Evolutionary conservation across 2,888 invertebrate genomes (phyloP).

Genomic region (Amblyteles armatorius): DNA sequence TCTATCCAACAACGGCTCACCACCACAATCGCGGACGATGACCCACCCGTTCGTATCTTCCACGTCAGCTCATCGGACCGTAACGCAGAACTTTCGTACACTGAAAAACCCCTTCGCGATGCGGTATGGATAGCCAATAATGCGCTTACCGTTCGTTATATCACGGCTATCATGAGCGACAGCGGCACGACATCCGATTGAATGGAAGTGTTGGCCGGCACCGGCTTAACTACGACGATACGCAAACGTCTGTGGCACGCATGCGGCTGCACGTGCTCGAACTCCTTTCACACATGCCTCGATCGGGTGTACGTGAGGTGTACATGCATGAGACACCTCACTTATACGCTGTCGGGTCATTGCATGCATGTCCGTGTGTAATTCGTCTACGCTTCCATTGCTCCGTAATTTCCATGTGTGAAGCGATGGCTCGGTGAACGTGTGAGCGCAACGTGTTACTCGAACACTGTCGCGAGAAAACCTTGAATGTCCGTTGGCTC

Average conservation of each 20-base stretch:
- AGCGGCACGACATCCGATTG: conserved; percentile 16
- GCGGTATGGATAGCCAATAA: background rate
- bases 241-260: conserved; percentile 17
- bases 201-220: conserved; percentile 30
- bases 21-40: background rate
- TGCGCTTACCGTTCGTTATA: background rate
- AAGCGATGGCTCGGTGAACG: background rate
- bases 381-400: background rate
- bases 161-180: background rate
- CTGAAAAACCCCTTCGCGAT: background rate
- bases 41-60: background rate
- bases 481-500: conserved; percentile 41
- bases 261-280: conserved; percentile 25
- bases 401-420: background rate
- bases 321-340: background rate
- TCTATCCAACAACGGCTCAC: background rate
- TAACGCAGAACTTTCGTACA: background rate
- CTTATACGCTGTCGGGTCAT: conserved; percentile 4
- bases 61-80: background rate
- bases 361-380: background rate
- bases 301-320: background rate
- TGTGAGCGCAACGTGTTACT: background rate
- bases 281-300: background rate
- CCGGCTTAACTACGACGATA: conserved; percentile 5
- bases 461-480: conserved; percentile 7